These are phyloP conservation scores for Dolomedes plantarius DNA, from an alignment of 2,888 invertebrate genomes.

Conservation along the genomic window DNA sequence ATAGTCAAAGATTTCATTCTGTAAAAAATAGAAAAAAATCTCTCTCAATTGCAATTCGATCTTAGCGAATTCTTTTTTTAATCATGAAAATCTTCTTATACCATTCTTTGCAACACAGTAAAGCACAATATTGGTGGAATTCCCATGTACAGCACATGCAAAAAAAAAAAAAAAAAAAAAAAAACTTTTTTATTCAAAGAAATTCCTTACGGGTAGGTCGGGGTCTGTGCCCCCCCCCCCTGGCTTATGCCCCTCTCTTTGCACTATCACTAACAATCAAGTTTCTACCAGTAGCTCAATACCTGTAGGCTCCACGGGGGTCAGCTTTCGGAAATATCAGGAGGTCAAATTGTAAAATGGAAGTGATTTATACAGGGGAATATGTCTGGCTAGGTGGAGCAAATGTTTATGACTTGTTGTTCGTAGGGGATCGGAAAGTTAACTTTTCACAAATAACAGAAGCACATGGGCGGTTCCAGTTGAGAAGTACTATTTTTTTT, in stretches of 20 bases:
- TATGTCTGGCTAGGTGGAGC: slow-evolving; percentile 17
- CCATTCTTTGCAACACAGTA: neutral
- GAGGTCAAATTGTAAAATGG: slow-evolving; percentile 26
- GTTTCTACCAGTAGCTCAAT: neutral
- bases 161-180: neutral
- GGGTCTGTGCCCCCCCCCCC: neutral
- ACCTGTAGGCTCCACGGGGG: neutral
- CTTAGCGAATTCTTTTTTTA: too few species aligned
- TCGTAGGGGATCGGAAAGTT: slow-evolving; percentile 7
- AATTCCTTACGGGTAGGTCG: neutral
- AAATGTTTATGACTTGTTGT: slow-evolving; percentile 32
- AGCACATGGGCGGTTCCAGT: slow-evolving; percentile 24
- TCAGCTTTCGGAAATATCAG: neutral
- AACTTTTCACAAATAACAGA: slow-evolving; percentile 44
- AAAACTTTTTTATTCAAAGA: slow-evolving; percentile 2
- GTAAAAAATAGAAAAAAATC: too few species aligned
- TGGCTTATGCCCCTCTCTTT: neutral
- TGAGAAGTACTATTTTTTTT: too few species aligned
- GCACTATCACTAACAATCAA: slow-evolving; percentile 2
- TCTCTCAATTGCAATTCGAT: too few species aligned
- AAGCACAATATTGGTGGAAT: neutral
- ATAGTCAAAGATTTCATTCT: too few species aligned
- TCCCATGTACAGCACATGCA: too few species aligned
- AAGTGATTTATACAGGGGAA: slow-evolving; percentile 47
- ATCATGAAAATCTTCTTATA: neutral